Percentiles rank a stretch among this genome's conserved stretches.
phyloP scores from a whole-genome alignment of 2,888 invertebrate species.

The Lochmaea crataegi region DNA sequence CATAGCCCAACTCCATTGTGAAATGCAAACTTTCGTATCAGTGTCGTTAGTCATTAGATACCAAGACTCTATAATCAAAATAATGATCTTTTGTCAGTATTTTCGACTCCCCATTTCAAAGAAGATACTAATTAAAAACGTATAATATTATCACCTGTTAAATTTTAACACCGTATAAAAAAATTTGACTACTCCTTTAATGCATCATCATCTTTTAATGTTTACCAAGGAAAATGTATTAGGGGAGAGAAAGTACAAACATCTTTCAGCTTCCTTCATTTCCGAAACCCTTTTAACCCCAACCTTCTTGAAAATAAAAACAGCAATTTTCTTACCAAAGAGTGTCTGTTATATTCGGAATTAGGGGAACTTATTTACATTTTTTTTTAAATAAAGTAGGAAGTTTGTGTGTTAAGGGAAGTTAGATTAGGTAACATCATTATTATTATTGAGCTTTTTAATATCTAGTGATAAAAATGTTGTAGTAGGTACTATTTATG shows the following conservation, averaged over 20 bases:
- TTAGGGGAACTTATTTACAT: background rate
- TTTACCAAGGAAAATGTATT: background rate
- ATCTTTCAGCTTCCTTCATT: constrained; percentile 6
- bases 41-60: too few relatives aligned
- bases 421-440: background rate
- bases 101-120: too few relatives aligned
- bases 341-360: background rate
- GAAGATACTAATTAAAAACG: too few relatives aligned
- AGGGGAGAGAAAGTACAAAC: constrained; percentile 11
- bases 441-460: too few relatives aligned
- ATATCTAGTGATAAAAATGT: too few relatives aligned
- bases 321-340: background rate
- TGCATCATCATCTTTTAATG: background rate
- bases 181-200: background rate
- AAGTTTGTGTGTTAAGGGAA: background rate
- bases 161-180: background rate
- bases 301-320: background rate
- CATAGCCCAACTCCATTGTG: too few relatives aligned
- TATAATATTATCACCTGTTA: background rate
- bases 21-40: too few relatives aligned
- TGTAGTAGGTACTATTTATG: too few relatives aligned
- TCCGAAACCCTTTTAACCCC: constrained; percentile 12
- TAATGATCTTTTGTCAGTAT: too few relatives aligned
- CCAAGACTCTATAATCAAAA: too few relatives aligned
- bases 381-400: background rate